These are phyloP conservation scores for Plebejus argus DNA, from an alignment of 2,888 invertebrate species.

Conservation along the genomic window DNA sequence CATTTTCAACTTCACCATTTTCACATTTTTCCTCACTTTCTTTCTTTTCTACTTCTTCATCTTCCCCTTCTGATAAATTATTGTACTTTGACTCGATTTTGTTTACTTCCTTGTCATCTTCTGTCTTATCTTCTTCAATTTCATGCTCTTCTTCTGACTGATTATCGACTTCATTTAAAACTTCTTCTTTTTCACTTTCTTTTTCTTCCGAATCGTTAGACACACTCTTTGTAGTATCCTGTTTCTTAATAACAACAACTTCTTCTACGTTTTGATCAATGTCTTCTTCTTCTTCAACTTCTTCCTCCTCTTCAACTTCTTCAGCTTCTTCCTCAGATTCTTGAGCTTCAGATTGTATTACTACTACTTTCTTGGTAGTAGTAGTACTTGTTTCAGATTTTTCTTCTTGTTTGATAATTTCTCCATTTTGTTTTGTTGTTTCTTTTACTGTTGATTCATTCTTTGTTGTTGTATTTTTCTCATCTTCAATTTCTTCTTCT, in stretches of 20 bases:
- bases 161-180: slow-evolving; percentile 42
- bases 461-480: slow-evolving; percentile 38
- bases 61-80: slow-evolving; percentile 35
- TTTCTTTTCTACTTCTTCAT: slow-evolving; percentile 41
- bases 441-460: slow-evolving; percentile 46
- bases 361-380: slow-evolving; percentile 62
- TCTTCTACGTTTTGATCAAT: slow-evolving; percentile 42
- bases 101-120: slow-evolving; percentile 39
- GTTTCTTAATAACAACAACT: slow-evolving; percentile 41
- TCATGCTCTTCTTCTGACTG: slow-evolving; percentile 39
- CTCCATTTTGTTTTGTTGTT: slow-evolving; percentile 49
- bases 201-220: slow-evolving; percentile 38
- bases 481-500: slow-evolving; percentile 54
- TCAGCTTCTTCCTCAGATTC: slow-evolving; percentile 47
- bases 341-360: slow-evolving; percentile 52
- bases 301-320: slow-evolving; percentile 53
- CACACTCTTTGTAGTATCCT: slow-evolving; percentile 36
- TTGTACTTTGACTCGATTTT: slow-evolving; percentile 42
- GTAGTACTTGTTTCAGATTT: slow-evolving; percentile 59
- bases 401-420: slow-evolving; percentile 62
- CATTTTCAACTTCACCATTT: slow-evolving; percentile 46
- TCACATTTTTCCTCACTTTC: slow-evolving; percentile 46
- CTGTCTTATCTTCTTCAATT: slow-evolving; percentile 41
- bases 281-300: slow-evolving; percentile 50
- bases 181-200: slow-evolving; percentile 45